Evolutionary conservation across 2,797 vertebrate genomes (phyloP), one percentile per base, ranked within the genome.

Genomic region (Philypnodon macrostomus): DNA sequence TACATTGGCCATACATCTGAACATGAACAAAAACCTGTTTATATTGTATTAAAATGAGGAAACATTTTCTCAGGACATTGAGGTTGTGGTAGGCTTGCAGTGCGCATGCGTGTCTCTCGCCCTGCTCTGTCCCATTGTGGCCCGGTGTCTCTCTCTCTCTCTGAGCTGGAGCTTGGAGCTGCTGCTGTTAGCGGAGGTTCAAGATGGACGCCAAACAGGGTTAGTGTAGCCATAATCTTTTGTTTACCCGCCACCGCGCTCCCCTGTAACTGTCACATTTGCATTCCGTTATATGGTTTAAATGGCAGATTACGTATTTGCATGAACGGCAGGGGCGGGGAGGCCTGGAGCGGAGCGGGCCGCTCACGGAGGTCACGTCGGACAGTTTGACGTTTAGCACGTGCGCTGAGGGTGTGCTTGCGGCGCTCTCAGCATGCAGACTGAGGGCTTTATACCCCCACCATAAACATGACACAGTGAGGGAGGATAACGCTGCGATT

Each of bases 161-260:
- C 14, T 70, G 67, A 14, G 53, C 67, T 47, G 35, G 45, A 37
- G 65, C 47, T 41, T 63, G 54, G 58, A 67, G 69, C 42, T 46
- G 63, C 60, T 69, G 86, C 69, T 35, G 84, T 40, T 26, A 72
- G 66, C 63, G 48, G 86, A 75, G 77, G 57, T 84, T 84, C 91
- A 91, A 91, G 86, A 95, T 95, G 93, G 93, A 95, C 87, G 90
- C 92, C 90, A 90, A 87, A 83, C 83, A 65, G 80, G 93, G 93
- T 94, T 63, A 90, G 93, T 92, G n/a, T 56, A 67, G 19, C 64
- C 44, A 4, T 50, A 58, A 58, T 80, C 34, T 66, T 53, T 58
- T 61, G 47, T 77, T 56, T 12, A 26, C 30, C 14, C 15, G 12
- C 10, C 1, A 4, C 1, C 8, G 29, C 21, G 14, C 12, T 21